Evolutionary conservation across 2,797 vertebrate genomes (phyloP).

Genomic region (Muscicapa comitata): DNA sequence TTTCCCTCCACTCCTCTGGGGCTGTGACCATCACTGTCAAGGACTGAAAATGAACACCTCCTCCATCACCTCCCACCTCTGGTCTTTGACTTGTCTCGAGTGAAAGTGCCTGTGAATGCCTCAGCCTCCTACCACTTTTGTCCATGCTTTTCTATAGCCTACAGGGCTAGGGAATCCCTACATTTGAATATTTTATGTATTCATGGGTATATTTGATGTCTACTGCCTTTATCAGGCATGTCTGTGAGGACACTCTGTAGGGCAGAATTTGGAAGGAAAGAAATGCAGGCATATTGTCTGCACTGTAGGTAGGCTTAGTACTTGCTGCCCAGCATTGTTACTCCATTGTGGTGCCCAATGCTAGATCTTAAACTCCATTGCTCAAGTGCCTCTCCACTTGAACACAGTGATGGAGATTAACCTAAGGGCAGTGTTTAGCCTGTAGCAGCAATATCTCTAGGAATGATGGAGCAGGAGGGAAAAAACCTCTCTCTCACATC

Average conservation of each 20-base stretch:
- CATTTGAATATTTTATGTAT: not conserved
- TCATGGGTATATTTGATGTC: not conserved
- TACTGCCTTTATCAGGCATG: not conserved
- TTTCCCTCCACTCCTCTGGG: not conserved
- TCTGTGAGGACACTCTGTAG: not conserved
- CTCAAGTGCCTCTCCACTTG: not conserved
- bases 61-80: conserved; percentile 16
- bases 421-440: not conserved
- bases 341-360: not conserved
- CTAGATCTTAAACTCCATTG: not conserved
- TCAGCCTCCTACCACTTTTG: not conserved
- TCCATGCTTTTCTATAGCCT: not conserved
- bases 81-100: not conserved
- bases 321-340: not conserved
- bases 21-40: not conserved
- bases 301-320: not conserved
- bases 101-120: not conserved
- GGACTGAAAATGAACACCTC: conserved; percentile 38
- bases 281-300: not conserved
- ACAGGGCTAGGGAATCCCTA: not conserved
- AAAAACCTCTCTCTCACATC: not conserved
- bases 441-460: not conserved
- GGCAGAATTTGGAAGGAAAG: not conserved
- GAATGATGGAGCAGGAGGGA: not conserved
- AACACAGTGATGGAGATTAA: not conserved